Evolutionary conservation across 2,888 invertebrate species (phyloP).

Genomic region (Oeneis ivallda): DNA sequence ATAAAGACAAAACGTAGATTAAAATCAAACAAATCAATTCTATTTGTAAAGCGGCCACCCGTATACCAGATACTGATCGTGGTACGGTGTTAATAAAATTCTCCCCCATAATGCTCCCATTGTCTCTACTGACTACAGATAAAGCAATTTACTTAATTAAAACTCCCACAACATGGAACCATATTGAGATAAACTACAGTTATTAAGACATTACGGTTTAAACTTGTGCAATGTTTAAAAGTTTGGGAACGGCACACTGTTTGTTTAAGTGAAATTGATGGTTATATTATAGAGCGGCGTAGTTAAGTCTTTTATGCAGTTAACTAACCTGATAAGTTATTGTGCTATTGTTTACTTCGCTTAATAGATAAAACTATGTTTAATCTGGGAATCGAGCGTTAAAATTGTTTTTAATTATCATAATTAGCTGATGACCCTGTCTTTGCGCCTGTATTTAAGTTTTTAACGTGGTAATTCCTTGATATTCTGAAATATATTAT

Average conservation of each 20-base stretch:
- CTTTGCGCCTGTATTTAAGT: no score
- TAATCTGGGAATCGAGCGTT: not conserved
- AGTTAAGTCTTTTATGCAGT: conserved; percentile 14
- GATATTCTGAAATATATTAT: no score
- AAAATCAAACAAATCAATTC: conserved; percentile 78
- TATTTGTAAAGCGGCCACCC: conserved; percentile 72
- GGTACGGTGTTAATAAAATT: conserved; percentile 66
- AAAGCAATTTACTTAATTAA: conserved; percentile 81
- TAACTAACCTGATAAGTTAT: conserved; percentile 13
- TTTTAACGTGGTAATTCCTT: no score
- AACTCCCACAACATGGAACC: conserved; percentile 61
- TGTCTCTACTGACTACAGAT: conserved; percentile 69
- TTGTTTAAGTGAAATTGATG: conserved; percentile 39
- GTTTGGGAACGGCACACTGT: conserved; percentile 35
- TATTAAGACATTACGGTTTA: conserved; percentile 62
- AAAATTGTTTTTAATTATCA: no score
- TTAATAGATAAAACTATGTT: not conserved
- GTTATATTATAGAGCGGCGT: conserved; percentile 25
- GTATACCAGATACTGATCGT: conserved; percentile 67
- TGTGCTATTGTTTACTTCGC: not conserved
- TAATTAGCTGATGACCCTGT: no score
- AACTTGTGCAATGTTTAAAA: conserved; percentile 43
- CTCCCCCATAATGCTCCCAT: conserved; percentile 65
- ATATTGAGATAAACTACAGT: conserved; percentile 66
- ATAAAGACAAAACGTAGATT: conserved; percentile 48